Conservation (phyloP, 64 coral and sea anemone species). For the Catalaphyllia jardinei region DNA sequence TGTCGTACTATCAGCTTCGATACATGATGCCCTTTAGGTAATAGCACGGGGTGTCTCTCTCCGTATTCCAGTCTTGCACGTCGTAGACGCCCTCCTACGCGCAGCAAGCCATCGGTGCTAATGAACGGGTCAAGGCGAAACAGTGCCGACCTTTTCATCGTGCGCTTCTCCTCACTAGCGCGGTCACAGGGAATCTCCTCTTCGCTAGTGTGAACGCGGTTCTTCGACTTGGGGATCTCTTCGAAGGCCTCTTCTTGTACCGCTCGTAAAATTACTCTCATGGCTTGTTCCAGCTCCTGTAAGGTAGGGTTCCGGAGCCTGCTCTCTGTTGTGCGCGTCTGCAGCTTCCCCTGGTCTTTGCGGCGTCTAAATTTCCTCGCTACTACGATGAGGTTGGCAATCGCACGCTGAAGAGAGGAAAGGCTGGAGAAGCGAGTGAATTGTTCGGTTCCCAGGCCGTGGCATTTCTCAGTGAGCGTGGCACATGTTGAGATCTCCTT, state of each 20-base stretch:
- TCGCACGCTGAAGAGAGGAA: conserved; percentile 31
- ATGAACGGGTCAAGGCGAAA: conserved; percentile 39
- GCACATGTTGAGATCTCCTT: neutral
- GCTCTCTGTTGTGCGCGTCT: neutral
- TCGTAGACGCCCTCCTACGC: neutral
- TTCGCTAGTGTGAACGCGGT: neutral
- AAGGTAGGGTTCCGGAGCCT: neutral
- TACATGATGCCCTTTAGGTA: conserved; percentile 4
- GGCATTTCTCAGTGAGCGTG: neutral
- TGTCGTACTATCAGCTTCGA: neutral
- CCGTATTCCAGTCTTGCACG: neutral
- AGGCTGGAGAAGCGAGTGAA: conserved; percentile 50
- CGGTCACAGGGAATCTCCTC: neutral
- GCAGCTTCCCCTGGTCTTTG: neutral
- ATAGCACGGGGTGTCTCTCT: conserved; percentile 12
- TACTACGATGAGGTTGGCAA: conserved; percentile 41
- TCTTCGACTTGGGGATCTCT: neutral
- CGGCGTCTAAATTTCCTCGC: conserved; percentile 3
- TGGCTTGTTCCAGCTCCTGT: conserved; percentile 28
- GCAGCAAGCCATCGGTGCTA: conserved; percentile 32
- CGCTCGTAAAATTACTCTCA: conserved; percentile 13
- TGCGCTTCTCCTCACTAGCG: neutral
- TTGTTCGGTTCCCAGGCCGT: conserved; percentile 27
- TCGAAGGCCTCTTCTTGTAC: conserved; percentile 39
- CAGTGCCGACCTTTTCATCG: conserved; percentile 7